Evolutionary conservation across 2,888 invertebrate species (phyloP), one percentile per base, ranked within the genome.

Genomic region (Cristatella mucedo): DNA sequence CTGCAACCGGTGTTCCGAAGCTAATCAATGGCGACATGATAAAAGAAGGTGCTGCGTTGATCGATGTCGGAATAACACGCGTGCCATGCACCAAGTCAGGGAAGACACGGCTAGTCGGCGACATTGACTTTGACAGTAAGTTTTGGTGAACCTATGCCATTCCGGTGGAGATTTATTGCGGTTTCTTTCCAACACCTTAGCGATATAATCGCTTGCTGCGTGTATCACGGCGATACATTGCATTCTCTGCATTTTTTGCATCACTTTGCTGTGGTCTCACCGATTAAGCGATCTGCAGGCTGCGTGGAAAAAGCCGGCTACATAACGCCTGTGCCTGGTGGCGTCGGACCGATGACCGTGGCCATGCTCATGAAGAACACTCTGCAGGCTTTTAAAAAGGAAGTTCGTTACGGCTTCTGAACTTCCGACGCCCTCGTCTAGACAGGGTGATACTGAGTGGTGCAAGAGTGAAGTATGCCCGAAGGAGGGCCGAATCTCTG

Each of bases 291-390:
- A 52, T 49, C 63, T 59, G 46, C 70, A 78, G 75, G 72, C 63
- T 84, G 84, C 1, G 73, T 73, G 43, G 72, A 82, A 65, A 72
- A 83, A 19, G 87, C 86, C 6, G 81, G 82, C 7, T 73, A 77
- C 39, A 77, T 89, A 33, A 85, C 86, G 0, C 86, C 87, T 1
- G 89, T 87, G 0, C 87, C 87, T 1, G 78, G 87, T 2, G 89
- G 89, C 2, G 87, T 63, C 11, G 87, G 87, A 0, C 87, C 87
- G 0, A 82, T 87, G 80, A 89, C 89, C 0, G 86, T 87, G 0
- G 81, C 85, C 1, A 86, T 86, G 84, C 66, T 89, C 24, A 83
- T 89, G 82, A 76, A 75, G 50, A 89, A 89, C 60, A 86, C 86
- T 0, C 72, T 86, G 44, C 69, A 72, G 53, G 83, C 84, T n/a